These are phyloP conservation scores for Nansenia antarctica DNA, from an alignment of 2,113 vertebrate species.

Conservation along the genomic window DNA sequence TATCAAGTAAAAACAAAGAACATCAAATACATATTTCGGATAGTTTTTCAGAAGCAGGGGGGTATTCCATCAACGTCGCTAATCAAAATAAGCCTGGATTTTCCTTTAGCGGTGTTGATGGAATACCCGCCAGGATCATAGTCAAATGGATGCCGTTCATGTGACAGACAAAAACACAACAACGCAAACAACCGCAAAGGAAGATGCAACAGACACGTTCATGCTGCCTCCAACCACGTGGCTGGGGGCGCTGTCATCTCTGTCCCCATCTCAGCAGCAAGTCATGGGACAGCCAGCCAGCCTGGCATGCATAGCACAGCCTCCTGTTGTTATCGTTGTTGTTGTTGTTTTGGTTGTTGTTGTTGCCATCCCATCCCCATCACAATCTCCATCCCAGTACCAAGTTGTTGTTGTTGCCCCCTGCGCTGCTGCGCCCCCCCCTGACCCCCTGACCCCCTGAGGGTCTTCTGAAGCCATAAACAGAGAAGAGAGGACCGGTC, in stretches of 20 bases:
- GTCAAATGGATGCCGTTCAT: neutral
- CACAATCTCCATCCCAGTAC: conserved; percentile 10
- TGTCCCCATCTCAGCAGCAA: neutral
- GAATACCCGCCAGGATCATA: too few relatives aligned
- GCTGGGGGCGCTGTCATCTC: neutral
- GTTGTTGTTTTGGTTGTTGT: too few relatives aligned
- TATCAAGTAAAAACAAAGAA: too few relatives aligned
- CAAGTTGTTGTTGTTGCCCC: conserved; percentile 23
- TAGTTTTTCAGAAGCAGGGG: too few relatives aligned
- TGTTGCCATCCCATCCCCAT: conserved; percentile 13
- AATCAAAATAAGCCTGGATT: too few relatives aligned
- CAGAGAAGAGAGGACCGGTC: conserved; percentile 12
- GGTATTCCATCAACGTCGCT: neutral
- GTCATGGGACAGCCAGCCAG: neutral
- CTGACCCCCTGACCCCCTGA: conserved; percentile 20
- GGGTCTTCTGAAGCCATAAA: conserved; percentile 19
- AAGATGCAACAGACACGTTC: neutral
- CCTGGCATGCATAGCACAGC: neutral
- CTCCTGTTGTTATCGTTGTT: conserved; percentile 1
- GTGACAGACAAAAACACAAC: neutral
- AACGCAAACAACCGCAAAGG: neutral
- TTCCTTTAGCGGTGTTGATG: too few relatives aligned
- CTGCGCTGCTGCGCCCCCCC: conserved; percentile 22
- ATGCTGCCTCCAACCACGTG: neutral
- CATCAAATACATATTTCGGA: too few relatives aligned